These are phyloP conservation scores for Melanostigma gelatinosum DNA, from an alignment of 2,113 vertebrate species.

Conservation along the genomic window DNA sequence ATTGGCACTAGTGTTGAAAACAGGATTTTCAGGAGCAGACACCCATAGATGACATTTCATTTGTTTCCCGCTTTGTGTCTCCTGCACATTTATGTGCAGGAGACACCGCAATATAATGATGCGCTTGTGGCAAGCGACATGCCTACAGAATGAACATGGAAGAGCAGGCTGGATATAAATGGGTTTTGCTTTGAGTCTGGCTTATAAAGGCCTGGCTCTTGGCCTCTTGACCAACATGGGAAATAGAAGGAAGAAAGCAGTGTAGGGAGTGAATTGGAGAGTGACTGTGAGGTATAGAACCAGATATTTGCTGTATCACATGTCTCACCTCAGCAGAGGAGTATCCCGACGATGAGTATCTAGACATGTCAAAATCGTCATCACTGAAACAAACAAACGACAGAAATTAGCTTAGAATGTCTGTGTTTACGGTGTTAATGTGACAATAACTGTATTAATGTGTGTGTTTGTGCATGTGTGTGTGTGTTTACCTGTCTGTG, in stretches of 20 bases:
- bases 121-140: not conserved
- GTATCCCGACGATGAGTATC: constrained; percentile 99
- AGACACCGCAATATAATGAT: constrained; percentile 15
- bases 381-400: constrained; percentile 84
- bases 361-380: constrained; percentile 99
- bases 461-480: not conserved
- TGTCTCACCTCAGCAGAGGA: constrained; percentile 98
- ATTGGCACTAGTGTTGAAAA: constrained; percentile 16
- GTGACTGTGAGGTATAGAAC: not conserved
- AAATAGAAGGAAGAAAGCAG: not conserved
- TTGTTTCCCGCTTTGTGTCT: constrained; percentile 32
- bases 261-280: not conserved
- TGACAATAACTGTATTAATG: not conserved
- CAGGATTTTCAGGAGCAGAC: constrained; percentile 21
- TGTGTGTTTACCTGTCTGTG: constrained; percentile 92
- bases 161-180: constrained; percentile 33
- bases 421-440: constrained; percentile 2
- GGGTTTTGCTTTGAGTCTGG: constrained; percentile 7
- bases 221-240: not conserved
- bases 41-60: constrained; percentile 36
- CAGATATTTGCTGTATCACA: not conserved
- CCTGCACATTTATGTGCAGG: constrained; percentile 29
- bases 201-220: constrained; percentile 11
- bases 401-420: constrained; percentile 13
- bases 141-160: constrained; percentile 37